Base-by-base conservation (phyloP, 2,797 vertebrate genomes). In the Hephaestus fuliginosus region DNA sequence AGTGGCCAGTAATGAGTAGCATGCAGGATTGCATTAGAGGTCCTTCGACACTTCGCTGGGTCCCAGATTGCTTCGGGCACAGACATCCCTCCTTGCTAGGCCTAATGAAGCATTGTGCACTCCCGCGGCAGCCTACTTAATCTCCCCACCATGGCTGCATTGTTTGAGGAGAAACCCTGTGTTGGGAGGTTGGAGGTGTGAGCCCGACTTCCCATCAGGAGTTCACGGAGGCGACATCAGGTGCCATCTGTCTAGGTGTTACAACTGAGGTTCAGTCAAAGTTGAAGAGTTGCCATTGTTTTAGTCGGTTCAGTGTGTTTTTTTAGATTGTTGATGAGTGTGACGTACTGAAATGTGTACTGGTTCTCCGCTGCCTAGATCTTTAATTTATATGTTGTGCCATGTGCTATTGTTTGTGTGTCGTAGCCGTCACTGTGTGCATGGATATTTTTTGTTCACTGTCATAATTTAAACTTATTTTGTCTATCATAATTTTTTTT, bases 91-190 rank as follows among this genome's bases (percentile, higher is more conserved):
- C 85, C 91, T 91, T 74, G 82, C 88, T 80, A 81, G 85, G 89
- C 84, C 88, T 93, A 93, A 94, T 94, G 93, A 94, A 92, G 93
- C 93, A 77, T 87, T 57, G 57, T 88, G 89, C 88, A 75, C 86
- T 91, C 83, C 82, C 58, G 81, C 86, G 92, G 88, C 90, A 87
- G 83, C 77, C 84, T 92, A 92, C 90, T 94, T 93, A 85, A 93
- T 93, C 93, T 90, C 84, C 80, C 58, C 86, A 83, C 80, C 85
- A 66, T 55, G 87, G 71, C 77, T 61, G 70, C 76, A 55, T 91
- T 86, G 89, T 91, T 82, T 77, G 78, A 86, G 83, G 43, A 81
- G 66, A 86, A 86, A 74, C 46, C 71, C 63, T 69, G 78, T 73
- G 78, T 63, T 60, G 58, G 70, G 80, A 86, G 86, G 88, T 88